Percentiles rank a stretch among this genome's conserved stretches.
These are phyloP conservation scores for Colistium nudipinnis DNA, from an alignment of 2,113 vertebrate genomes.

Conservation along the genomic window DNA sequence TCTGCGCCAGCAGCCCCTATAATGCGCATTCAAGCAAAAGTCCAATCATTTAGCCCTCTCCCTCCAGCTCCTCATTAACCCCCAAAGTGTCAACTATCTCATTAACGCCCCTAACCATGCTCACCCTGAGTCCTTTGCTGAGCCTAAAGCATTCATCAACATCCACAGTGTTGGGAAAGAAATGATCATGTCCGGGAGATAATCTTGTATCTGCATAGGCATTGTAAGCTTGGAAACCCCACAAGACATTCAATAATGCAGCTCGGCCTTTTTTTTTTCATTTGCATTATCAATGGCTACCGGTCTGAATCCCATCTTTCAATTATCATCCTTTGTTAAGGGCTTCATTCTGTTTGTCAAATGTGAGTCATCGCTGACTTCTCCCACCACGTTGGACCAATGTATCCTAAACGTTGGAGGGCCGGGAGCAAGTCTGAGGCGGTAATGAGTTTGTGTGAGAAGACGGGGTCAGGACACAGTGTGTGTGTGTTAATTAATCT, in stretches of 20 bases:
- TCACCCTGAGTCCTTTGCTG: conserved; percentile 66
- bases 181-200: conserved; percentile 38
- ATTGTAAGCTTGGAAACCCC: conserved; percentile 42
- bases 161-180: conserved; percentile 28
- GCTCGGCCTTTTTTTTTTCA: conserved; percentile 69
- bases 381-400: conserved; percentile 74
- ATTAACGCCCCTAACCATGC: conserved; percentile 76
- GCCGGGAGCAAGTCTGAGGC: conserved; percentile 78
- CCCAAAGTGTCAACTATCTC: conserved; percentile 80
- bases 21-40: conserved; percentile 79
- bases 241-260: conserved; percentile 66
- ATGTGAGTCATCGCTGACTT: conserved; percentile 77
- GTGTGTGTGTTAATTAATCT: conserved; percentile 84
- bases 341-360: conserved; percentile 79
- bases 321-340: conserved; percentile 81
- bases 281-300: conserved; percentile 78
- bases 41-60: conserved; percentile 79
- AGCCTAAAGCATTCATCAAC: conserved; percentile 65
- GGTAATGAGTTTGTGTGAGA: conserved; percentile 83
- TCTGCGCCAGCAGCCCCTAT: conserved; percentile 61
- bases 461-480: conserved; percentile 82
- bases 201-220: conserved; percentile 46
- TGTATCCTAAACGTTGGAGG: conserved; percentile 79
- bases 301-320: conserved; percentile 76
- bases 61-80: conserved; percentile 81